These are phyloP conservation scores for Trachops cirrhosus DNA, from an alignment of 2,797 vertebrate species.

Conservation along the genomic window DNA sequence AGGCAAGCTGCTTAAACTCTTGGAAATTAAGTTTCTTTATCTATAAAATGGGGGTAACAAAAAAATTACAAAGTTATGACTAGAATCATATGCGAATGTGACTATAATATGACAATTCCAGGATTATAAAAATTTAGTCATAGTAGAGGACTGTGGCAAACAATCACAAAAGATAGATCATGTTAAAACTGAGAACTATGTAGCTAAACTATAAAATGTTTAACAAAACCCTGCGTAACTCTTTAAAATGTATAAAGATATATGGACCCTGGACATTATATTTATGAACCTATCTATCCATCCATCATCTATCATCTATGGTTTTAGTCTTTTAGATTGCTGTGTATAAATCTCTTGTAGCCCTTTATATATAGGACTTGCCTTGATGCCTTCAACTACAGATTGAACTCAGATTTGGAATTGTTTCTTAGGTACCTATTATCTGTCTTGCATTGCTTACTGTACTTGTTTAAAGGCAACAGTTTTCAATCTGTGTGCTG, in stretches of 20 bases:
- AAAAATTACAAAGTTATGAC: neutral
- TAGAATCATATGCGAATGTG: neutral
- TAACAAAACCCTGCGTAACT: neutral
- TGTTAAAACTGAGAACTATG: neutral
- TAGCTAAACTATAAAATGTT: neutral
- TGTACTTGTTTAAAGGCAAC: neutral
- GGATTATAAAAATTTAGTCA: neutral
- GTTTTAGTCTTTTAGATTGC: neutral
- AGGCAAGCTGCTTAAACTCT: neutral
- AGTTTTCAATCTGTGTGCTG: neutral
- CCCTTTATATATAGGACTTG: neutral
- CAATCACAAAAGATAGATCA: neutral
- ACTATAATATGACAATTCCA: neutral
- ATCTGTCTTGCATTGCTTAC: neutral
- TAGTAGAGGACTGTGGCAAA: neutral
- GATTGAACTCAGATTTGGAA: neutral
- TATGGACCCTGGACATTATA: too few species aligned
- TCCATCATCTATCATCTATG: neutral
- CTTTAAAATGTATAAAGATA: neutral
- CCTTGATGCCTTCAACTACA: neutral
- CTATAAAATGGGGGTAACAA: neutral
- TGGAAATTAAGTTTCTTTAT: neutral
- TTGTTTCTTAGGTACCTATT: neutral
- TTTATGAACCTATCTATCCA: neutral
- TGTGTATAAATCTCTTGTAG: neutral